A percentile compares a stretch with the other conserved stretches of the same genome.
These are phyloP conservation scores for Dinoponera quadriceps DNA, from an alignment of 1,140 invertebrate genomes.

Conservation along the genomic window DNA sequence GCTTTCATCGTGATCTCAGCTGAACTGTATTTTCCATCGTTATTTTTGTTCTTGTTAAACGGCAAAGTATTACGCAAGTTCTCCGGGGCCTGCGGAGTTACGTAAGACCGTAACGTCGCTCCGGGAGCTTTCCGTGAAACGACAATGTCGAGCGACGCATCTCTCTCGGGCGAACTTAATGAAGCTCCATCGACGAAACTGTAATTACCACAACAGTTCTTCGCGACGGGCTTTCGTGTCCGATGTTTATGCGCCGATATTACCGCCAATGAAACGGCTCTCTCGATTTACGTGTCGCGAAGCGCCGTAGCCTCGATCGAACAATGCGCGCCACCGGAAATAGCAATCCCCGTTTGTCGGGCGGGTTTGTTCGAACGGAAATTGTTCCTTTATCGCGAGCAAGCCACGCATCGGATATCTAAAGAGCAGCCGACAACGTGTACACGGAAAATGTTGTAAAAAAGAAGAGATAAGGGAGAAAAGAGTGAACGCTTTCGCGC, in stretches of 20 bases:
- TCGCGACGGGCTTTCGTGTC: not conserved
- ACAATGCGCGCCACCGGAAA: constrained; percentile 78
- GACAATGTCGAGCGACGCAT: not conserved
- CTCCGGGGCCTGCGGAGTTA: not conserved
- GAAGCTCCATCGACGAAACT: not conserved
- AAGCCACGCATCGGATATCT: constrained; percentile 43
- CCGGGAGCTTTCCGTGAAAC: not conserved
- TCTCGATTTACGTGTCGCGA: constrained; percentile 49
- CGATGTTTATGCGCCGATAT: constrained; percentile 35
- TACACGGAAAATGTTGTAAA: not conserved
- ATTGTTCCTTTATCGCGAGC: constrained; percentile 79
- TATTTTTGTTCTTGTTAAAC: not conserved
- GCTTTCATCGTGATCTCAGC: not conserved
- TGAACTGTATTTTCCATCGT: not conserved
- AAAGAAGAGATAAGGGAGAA: too few relatives aligned
- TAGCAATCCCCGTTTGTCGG: constrained; percentile 72
- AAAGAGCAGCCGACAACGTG: not conserved
- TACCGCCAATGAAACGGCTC: constrained; percentile 24
- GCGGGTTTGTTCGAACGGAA: constrained; percentile 74
- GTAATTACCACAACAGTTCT: constrained; percentile 37
- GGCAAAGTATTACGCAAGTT: not conserved
- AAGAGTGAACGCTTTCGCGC: not conserved
- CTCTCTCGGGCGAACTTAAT: not conserved
- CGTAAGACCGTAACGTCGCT: not conserved
- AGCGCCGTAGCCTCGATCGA: constrained; percentile 71